Conservation (phyloP, 2,113 vertebrate genomes). For the Nannospalax galili region DNA sequence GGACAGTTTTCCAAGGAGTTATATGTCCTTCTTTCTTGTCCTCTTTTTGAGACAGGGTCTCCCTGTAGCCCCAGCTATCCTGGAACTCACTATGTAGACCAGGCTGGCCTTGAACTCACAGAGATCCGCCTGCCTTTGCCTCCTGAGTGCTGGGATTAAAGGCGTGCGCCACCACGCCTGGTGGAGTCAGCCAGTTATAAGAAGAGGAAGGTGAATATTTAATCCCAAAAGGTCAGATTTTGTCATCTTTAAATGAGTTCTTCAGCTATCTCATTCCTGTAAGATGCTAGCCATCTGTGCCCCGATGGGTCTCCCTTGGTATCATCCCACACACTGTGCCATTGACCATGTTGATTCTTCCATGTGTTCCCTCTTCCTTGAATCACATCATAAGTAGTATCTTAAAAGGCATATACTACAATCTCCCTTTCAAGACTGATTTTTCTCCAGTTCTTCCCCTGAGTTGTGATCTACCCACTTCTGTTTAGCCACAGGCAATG, state of each 20-base stretch:
- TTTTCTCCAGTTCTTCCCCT: background rate
- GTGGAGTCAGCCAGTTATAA: background rate
- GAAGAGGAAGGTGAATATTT: background rate
- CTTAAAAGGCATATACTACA: background rate
- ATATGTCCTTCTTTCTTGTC: background rate
- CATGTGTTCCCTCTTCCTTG: background rate
- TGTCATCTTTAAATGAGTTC: background rate
- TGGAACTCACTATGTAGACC: too few relatives aligned
- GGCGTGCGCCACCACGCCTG: too few relatives aligned
- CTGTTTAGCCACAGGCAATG: background rate
- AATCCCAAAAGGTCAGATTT: background rate
- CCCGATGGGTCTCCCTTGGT: background rate
- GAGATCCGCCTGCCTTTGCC: too few relatives aligned
- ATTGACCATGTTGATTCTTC: background rate
- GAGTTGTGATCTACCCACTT: background rate
- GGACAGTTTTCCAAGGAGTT: background rate
- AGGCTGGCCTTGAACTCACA: too few relatives aligned
- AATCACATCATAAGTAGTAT: background rate
- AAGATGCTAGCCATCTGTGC: background rate
- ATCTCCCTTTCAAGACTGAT: background rate
- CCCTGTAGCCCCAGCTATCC: too few relatives aligned
- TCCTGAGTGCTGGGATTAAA: too few relatives aligned
- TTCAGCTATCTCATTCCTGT: background rate
- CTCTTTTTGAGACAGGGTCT: background rate
- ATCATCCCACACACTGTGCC: background rate